These are phyloP conservation scores for Muscicapa striata DNA, from an alignment of 2,797 vertebrate genomes.

Conservation along the genomic window DNA sequence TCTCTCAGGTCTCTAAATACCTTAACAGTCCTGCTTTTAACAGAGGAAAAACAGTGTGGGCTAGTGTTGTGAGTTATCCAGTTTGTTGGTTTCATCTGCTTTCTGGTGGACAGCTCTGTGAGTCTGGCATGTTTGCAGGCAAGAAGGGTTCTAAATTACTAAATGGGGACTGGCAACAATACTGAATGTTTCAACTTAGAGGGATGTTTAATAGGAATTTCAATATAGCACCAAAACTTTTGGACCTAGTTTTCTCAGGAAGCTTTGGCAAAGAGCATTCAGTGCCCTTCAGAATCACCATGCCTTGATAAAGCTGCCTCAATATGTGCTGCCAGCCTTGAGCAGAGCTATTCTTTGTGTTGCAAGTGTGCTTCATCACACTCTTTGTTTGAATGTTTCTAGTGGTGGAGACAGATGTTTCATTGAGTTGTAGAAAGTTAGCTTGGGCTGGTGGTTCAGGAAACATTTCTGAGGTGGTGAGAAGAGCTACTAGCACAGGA, in stretches of 20 bases:
- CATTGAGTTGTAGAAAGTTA: background rate
- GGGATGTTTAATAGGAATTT: background rate
- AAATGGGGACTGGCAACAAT: background rate
- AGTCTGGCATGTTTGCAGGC: background rate
- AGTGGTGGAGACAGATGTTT: background rate
- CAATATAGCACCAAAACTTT: background rate
- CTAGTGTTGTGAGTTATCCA: background rate
- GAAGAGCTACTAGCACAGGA: conserved; percentile 11
- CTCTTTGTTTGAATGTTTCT: background rate
- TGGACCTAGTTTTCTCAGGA: background rate
- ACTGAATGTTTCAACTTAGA: background rate
- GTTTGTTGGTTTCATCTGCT: background rate
- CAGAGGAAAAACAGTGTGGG: background rate
- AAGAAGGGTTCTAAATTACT: background rate
- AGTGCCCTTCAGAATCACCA: background rate
- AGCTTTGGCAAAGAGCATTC: background rate
- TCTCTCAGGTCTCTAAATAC: background rate
- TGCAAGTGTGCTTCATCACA: background rate
- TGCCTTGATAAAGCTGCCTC: background rate
- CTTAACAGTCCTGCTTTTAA: background rate
- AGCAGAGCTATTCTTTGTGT: background rate
- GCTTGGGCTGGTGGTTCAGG: background rate
- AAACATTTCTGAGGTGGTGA: background rate
- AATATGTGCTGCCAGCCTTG: background rate
- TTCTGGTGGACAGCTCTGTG: background rate